phyloP scores from a whole-genome alignment of 2,888 invertebrate genomes.

The Antheraea assamensis region DNA sequence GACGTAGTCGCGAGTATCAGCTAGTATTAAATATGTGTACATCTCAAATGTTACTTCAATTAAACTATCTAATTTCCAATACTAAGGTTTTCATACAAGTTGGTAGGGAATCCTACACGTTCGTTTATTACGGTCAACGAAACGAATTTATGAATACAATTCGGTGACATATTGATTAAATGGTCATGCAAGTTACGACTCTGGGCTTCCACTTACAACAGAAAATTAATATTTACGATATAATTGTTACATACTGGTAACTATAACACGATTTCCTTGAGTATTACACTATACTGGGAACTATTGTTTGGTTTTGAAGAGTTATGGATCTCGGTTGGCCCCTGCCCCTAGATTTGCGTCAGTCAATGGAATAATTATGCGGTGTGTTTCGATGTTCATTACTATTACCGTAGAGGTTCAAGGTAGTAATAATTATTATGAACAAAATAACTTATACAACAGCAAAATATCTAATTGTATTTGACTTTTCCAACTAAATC shows the following conservation, averaged over 20 bases:
- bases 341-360: slow-evolving; percentile 69
- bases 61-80: no score
- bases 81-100: no score
- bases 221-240: not conserved
- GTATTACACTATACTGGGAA: slow-evolving; percentile 40
- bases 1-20: no score
- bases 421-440: slow-evolving; percentile 24
- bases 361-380: slow-evolving; percentile 72
- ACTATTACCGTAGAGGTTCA: slow-evolving; percentile 42
- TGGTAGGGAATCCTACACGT: no score
- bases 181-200: not conserved
- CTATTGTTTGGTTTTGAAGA: slow-evolving; percentile 48
- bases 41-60: no score
- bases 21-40: no score
- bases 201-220: not conserved
- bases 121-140: no score
- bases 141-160: no score
- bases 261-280: slow-evolving; percentile 21
- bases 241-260: slow-evolving; percentile 28
- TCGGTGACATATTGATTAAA: no score
- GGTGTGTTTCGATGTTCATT: slow-evolving; percentile 58
- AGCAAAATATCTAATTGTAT: slow-evolving; percentile 15
- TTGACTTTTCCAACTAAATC: not conserved
- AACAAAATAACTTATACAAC: slow-evolving; percentile 16
- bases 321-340: slow-evolving; percentile 71